Base-by-base conservation (phyloP, 2,113 vertebrate species). In the Zingel zingel region DNA sequence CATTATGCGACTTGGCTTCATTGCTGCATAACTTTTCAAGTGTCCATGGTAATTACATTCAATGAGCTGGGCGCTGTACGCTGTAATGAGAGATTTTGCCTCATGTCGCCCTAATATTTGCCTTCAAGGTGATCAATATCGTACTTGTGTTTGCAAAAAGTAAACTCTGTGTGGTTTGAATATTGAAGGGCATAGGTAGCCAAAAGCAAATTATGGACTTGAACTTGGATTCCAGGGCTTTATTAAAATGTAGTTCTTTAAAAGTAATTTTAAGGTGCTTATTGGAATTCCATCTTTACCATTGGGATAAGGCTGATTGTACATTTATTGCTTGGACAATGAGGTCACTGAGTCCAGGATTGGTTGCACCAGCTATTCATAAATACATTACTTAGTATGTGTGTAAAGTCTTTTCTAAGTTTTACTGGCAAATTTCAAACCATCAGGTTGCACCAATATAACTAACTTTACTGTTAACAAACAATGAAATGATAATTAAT, bases 121-220 rank as follows among this genome's bases (percentile, higher is more conserved):
- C 82, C 76, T 89, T 73, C 39, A 43, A 82, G 73, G 54, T 62
- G 84, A 91, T 88, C 86, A 83, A 87, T 90, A 58, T n/a, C 3
- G 47, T 62, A 39, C 25, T 25, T 10, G 23, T 81, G 66, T 82
- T 65, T 67, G 45, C 45, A 70, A n/a, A 90, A 84, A 77, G 11
- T 53, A 9, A 81, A 75, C 33, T 61, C 14, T 48, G 15, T 58
- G 59, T 71, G 63, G 56, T 54, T 86, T 74, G 61, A 66, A 14
- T 36, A 33, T 27, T 73, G 56, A 67, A 79, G 72, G 56, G n/a
- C 18, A 50, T 45, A n/a, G 2, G 23, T 48, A 79, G 74, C 81
- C 68, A 83, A 82, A 84, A 62, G 82, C 56, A 14, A 81, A 86
- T 58, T 14, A 74, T 53, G 50, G 66, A 57, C 57, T 69, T 50